Base-by-base conservation (phyloP, 2,113 vertebrate species). In the Benthochromis sp. region DNA sequence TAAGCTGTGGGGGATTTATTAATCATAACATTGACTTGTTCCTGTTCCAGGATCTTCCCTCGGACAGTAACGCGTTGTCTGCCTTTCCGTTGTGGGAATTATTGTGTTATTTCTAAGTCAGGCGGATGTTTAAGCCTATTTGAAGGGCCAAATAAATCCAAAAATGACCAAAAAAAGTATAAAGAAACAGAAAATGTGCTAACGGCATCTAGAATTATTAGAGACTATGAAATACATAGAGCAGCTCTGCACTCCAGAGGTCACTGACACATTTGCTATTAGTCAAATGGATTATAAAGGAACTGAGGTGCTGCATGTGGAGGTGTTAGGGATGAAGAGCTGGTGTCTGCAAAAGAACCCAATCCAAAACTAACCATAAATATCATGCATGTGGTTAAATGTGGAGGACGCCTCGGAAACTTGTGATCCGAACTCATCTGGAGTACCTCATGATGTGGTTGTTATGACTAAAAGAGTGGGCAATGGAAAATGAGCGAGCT, bases 11-110 rank as follows among this genome's bases (percentile, higher is more conserved):
- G 83, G 78, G 91, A 81, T 90, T 90, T 92, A 90, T 91, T 88
- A 83, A 89, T 89, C 76, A 90, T 81, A 94, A 94, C 86, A 89
- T 31, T 93, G 76, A 89, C 81, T 91, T 91, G 88, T 90, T 81
- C 86, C 82, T 69, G 27, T 57, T 90, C 88, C 88, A 92, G 82
- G 71, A 92, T 91, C 73, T 55, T 84, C n/a, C 63, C 27, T 86
- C 50, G 24, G 59, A 88, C 38, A 47, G 27, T 14, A 73, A 57
- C 43, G 71, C 17, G 9, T 85, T 82, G 40, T 61, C 86, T 82
- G 80, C 83, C 59, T 92, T 71, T 86, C 50, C 6, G 69, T 88
- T 73, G 85, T 92, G 88, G 82, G 80, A 92, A 82, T 90, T 43
- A 50, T 83, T 86, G 52, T 87, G 43, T 78, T 61, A 76, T 86